These are phyloP conservation scores for Crenuchus spilurus DNA, from an alignment of 2,797 vertebrate genomes.

Conservation along the genomic window DNA sequence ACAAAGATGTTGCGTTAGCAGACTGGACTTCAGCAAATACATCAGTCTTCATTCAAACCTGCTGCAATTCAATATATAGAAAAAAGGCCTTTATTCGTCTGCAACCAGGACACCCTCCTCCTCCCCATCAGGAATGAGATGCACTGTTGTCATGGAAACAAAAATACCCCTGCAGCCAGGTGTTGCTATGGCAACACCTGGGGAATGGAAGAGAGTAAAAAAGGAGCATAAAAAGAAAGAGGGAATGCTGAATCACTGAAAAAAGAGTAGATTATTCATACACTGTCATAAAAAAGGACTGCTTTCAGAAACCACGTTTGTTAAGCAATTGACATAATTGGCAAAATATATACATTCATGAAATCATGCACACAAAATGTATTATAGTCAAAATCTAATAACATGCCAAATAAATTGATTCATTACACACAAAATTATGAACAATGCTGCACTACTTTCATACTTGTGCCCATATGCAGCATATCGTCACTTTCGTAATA, in stretches of 20 bases:
- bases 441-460: neutral
- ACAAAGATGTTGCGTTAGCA: neutral
- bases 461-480: too few species aligned
- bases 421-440: neutral
- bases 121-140: slow-evolving; percentile 72
- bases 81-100: slow-evolving; percentile 61
- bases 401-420: neutral
- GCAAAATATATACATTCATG: neutral
- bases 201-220: slow-evolving; percentile 17
- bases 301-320: neutral
- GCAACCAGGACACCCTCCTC: slow-evolving; percentile 57
- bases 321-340: neutral
- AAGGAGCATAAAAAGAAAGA: slow-evolving; percentile 50
- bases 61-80: slow-evolving; percentile 37
- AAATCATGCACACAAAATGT: neutral
- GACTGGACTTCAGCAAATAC: neutral
- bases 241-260: slow-evolving; percentile 74
- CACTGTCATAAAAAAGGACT: neutral
- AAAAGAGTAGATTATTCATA: slow-evolving; percentile 47
- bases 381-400: neutral
- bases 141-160: slow-evolving; percentile 78
- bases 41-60: neutral
- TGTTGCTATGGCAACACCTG: slow-evolving; percentile 77
- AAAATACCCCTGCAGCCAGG: slow-evolving; percentile 77
- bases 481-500: too few species aligned